phyloP scores from a whole-genome alignment of 2,113 vertebrate species.

The Orycteropus afer region DNA sequence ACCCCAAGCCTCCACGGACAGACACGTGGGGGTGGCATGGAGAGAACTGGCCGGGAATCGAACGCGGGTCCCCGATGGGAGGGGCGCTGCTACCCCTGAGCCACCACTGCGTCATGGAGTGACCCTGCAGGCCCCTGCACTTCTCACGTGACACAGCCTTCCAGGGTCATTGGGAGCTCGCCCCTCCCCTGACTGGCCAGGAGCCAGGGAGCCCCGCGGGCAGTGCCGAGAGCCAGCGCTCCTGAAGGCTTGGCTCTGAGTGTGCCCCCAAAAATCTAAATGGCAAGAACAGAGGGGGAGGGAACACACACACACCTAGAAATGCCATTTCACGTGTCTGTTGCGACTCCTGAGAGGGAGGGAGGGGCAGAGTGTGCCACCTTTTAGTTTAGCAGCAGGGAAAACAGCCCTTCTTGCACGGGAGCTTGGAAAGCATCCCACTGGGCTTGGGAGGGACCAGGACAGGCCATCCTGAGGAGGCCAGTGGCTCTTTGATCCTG shows the following conservation, averaged over 20 bases:
- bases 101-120: too few species aligned
- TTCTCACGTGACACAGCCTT: accelerated
- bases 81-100: too few species aligned
- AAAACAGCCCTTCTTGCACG: constrained; percentile 25
- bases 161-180: background rate
- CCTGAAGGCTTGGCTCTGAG: background rate
- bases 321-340: background rate
- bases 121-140: accelerated
- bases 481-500: background rate
- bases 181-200: background rate
- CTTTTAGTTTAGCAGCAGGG: background rate
- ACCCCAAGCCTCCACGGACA: too few species aligned
- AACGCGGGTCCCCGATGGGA: background rate
- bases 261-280: constrained; percentile 34
- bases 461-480: background rate
- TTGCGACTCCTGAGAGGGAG: constrained; percentile 10
- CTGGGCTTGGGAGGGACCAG: accelerated
- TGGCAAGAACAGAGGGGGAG: background rate
- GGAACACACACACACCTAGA: background rate
- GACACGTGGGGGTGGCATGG: too few species aligned
- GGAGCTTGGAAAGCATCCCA: background rate
- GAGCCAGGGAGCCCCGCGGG: accelerated
- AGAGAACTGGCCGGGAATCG: background rate
- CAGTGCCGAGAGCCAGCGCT: background rate
- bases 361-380: constrained; percentile 57